A percentile compares a stretch with the other conserved stretches of the same genome.
Conservation (phyloP, 1,140 invertebrate genomes). For the Eupeodes corollae region DNA sequence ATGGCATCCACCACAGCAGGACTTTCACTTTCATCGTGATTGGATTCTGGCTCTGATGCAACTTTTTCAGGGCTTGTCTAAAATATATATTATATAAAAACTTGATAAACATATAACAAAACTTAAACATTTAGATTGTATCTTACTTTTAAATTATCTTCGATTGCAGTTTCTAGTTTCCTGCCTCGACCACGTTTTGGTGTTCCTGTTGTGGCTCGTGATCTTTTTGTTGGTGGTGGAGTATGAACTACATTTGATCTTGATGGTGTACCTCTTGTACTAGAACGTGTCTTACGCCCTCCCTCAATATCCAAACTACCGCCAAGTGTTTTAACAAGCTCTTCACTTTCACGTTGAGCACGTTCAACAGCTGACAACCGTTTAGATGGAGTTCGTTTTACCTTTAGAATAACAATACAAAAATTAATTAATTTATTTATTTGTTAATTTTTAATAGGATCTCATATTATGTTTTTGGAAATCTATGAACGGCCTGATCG, state of each 20-base stretch:
- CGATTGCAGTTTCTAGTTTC: slow-evolving; percentile 22
- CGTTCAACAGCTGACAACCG: slow-evolving; percentile 29
- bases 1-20: too few species aligned
- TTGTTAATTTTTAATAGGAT: too few species aligned
- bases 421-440: too few species aligned
- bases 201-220: slow-evolving; percentile 18
- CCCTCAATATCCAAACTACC: slow-evolving; percentile 28
- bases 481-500: too few species aligned
- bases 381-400: slow-evolving; percentile 29
- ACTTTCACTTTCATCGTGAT: too few species aligned
- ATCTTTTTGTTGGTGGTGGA: slow-evolving; percentile 33
- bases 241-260: slow-evolving; percentile 11
- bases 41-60: background rate
- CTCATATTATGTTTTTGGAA: too few species aligned
- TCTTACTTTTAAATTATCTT: slow-evolving; percentile 15
- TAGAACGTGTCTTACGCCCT: slow-evolving; percentile 29
- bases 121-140: slow-evolving; percentile 5
- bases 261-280: slow-evolving; percentile 29
- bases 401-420: too few species aligned
- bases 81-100: too few species aligned
- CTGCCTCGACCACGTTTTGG: slow-evolving; percentile 21
- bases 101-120: too few species aligned
- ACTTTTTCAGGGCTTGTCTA: slow-evolving; percentile 2
- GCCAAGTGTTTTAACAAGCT: slow-evolving; percentile 31
- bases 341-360: slow-evolving; percentile 31